Percentiles rank a stretch among this genome's conserved stretches.
Conservation (phyloP, 2,113 vertebrate species). For the Hepsetus odoe region DNA sequence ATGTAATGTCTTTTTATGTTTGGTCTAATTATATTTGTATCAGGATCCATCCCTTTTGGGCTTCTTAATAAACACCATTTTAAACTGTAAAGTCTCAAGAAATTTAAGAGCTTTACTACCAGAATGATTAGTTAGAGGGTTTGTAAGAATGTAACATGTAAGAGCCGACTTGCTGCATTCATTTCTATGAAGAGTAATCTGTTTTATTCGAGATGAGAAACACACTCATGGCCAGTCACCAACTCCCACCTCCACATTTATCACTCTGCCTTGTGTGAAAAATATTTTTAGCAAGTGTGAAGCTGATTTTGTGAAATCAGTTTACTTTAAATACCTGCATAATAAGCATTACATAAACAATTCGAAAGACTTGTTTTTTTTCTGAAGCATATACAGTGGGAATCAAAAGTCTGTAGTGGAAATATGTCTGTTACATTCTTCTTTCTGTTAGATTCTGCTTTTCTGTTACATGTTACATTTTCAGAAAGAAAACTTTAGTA, state of each 20-base stretch:
- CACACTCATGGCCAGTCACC: neutral
- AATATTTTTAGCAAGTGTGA: conserved; percentile 2
- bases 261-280: neutral
- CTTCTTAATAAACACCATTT: neutral
- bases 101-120: too few relatives aligned
- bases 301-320: neutral
- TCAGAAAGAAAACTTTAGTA: too few relatives aligned
- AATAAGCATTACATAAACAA: neutral
- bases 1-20: neutral
- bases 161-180: neutral
- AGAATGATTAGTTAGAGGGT: neutral
- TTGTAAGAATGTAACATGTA: neutral
- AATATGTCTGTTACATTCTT: too few relatives aligned
- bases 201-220: too few relatives aligned
- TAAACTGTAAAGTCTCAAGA: neutral
- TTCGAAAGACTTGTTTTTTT: too few relatives aligned
- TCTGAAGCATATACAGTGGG: too few relatives aligned
- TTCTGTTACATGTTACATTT: too few relatives aligned
- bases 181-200: neutral
- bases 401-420: too few relatives aligned
- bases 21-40: conserved; percentile 12
- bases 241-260: neutral
- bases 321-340: neutral
- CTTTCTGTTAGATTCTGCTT: too few relatives aligned
- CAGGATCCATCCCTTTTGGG: neutral